Evolutionary conservation across 2,888 invertebrate species (phyloP).

Genomic region (Pocota personata): DNA sequence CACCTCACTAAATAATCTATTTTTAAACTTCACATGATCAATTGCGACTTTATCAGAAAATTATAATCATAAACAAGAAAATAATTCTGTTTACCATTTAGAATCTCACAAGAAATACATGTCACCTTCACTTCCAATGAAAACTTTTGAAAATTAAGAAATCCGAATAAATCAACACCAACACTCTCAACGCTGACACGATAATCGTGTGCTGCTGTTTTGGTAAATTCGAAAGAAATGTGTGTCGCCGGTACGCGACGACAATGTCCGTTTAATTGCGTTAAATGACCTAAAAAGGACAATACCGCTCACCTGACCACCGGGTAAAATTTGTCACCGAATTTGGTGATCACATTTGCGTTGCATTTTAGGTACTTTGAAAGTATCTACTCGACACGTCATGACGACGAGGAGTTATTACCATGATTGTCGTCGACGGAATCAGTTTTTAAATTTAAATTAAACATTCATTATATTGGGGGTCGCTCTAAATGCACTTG

Average conservation of each 20-base stretch:
- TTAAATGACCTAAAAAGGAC: constrained; percentile 48
- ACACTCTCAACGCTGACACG: background rate
- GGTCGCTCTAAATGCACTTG: constrained; percentile 10
- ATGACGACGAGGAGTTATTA: background rate
- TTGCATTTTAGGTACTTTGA: background rate
- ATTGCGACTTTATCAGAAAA: background rate
- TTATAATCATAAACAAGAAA: background rate
- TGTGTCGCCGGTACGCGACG: constrained; percentile 16
- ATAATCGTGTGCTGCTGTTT: background rate
- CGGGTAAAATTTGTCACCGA: background rate
- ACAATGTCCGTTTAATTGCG: constrained; percentile 44
- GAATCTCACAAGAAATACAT: background rate
- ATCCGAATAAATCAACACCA: constrained; percentile 8
- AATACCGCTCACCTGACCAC: background rate
- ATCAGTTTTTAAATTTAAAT: constrained; percentile 12
- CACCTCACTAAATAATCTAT: too few species aligned
- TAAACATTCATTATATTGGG: constrained; percentile 4
- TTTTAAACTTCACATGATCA: too few species aligned
- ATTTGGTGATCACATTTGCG: constrained; percentile 9
- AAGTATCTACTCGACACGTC: background rate
- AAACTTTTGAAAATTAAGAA: background rate
- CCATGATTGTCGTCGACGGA: background rate
- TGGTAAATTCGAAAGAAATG: background rate
- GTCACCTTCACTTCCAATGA: constrained; percentile 18
- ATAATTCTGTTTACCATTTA: background rate